Base-by-base conservation (phyloP, 2,113 vertebrate species). In the Fregata magnificens region DNA sequence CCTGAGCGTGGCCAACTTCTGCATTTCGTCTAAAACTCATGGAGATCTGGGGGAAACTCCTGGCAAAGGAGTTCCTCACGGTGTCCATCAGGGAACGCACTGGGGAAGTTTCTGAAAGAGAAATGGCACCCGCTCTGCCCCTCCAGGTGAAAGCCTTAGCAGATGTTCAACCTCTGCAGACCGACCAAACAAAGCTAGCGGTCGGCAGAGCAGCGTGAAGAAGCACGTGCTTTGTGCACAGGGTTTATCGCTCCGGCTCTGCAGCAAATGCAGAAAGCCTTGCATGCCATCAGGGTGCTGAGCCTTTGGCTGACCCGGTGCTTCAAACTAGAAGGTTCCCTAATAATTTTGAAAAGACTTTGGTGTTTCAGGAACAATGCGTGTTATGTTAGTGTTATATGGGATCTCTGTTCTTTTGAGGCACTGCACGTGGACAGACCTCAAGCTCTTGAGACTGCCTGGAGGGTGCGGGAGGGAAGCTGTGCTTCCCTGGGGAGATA, bases 201-300 rank as follows among this genome's bases (percentile, higher is more conserved):
- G 58, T 72, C 12, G 10, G 49, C 53, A 69, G 52, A 44, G 34
- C 12, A 29, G 17, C 0, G 0, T 34, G 56, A 62, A 45, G 65
- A 22, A 42, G 42, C n/a, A 15, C 1, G 1, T 29, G 31, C 83
- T 56, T 47, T 17, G 20, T 3, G 9, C 31, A 6, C 11, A 13
- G 13, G 5, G 9, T 10, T 67, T 62, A 32, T 29, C 6, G 0
- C 26, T 47, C 18, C 32, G 21, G 49, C 20, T 62, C 58, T 2
- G 6, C 34, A 38, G 22, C n/a, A 55, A 47, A 38, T 1, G 11
- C 52, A 7, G 13, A 0, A 0, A 50, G 50, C 20, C 2, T 10
- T 13, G 21, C 1, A 0, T 19, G 29, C 21, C 26, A 3, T 26
- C 24, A 15, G 21, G 36, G 52, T 2, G 2, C 16, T 5, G 26